Base-by-base conservation (phyloP, 2,888 invertebrate species). In the Dryobota labecula region DNA sequence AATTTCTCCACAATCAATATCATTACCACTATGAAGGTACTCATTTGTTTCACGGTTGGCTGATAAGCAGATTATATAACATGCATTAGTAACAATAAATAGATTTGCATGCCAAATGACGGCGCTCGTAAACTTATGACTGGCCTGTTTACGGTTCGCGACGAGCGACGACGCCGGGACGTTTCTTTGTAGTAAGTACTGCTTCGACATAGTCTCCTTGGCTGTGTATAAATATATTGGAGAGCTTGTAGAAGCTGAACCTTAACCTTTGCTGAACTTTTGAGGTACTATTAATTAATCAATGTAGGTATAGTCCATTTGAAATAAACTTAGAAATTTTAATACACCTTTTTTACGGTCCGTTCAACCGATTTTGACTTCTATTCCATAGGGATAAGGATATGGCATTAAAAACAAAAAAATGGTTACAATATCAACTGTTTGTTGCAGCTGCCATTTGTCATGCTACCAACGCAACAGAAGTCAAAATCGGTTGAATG, bases 71-170 rank as follows among this genome's bases (percentile, higher is more conserved):
- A 20, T 57, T 51, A 72, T 73, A 64, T 74, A 80, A 75, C 68
- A 76, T 75, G 73, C 53, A 82, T 72, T 78, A 70, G 82, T 75
- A 86, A 85, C 82, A 76, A 82, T 80, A 85, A 73, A 86, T 82
- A 78, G 58, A 76, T 76, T 86, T 76, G 78, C 78, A 83, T 84
- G 84, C 83, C 83, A 83, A 82, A 63, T 74, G 75, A 68, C 82
- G 78, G 69, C 43, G 71, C 58, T 76, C 76, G 62, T 81, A 73
- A 72, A 80, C 49, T 71, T 62, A 43, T 33, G 70, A 74, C 64
- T 71, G 70, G 53, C 70, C 20, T 66, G 72, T 74, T 81, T 78
- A 77, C 62, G 41, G 64, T 45, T 65, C 24, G 33, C 67, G 51
- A 56, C 65, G 36, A 58, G n/a, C 47, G 43, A 41, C 20, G 33